A percentile compares a stretch with the other conserved stretches of the same genome.
Conservation (phyloP, 2,797 vertebrate genomes). For the Taeniopygia guttata region DNA sequence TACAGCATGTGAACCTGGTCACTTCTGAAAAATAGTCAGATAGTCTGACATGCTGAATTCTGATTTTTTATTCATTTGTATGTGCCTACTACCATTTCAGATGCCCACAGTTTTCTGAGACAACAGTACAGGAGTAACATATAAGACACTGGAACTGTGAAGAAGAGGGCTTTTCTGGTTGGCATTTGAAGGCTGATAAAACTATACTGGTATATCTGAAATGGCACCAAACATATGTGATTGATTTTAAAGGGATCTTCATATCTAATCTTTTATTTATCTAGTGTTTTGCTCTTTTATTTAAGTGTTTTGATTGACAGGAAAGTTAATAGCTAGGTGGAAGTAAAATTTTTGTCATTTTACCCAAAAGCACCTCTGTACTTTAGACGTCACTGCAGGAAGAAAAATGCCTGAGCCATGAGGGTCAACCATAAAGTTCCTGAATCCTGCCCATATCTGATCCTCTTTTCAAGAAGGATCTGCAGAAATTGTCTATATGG, state of each 20-base stretch:
- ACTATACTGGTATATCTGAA: neutral
- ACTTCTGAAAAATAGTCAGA: neutral
- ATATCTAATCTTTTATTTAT: neutral
- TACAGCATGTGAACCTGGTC: neutral
- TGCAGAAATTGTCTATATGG: neutral
- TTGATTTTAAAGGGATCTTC: neutral
- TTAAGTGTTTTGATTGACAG: neutral
- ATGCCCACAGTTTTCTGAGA: neutral
- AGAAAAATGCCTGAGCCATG: neutral
- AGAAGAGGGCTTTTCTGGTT: neutral
- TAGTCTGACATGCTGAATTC: neutral
- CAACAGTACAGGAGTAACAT: neutral
- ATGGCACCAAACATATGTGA: fast-evolving
- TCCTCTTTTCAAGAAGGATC: neutral
- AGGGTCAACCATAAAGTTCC: neutral
- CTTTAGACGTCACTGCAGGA: neutral
- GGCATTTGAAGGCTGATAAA: neutral
- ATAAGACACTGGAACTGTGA: neutral
- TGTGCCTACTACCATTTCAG: neutral
- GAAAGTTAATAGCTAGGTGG: neutral
- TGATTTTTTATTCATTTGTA: neutral
- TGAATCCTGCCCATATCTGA: neutral
- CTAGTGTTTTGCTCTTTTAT: neutral
- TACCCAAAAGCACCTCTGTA: neutral
- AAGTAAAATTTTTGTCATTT: neutral